These are phyloP conservation scores for Chrysodeixis includens DNA, from an alignment of 2,888 invertebrate genomes.

Conservation along the genomic window DNA sequence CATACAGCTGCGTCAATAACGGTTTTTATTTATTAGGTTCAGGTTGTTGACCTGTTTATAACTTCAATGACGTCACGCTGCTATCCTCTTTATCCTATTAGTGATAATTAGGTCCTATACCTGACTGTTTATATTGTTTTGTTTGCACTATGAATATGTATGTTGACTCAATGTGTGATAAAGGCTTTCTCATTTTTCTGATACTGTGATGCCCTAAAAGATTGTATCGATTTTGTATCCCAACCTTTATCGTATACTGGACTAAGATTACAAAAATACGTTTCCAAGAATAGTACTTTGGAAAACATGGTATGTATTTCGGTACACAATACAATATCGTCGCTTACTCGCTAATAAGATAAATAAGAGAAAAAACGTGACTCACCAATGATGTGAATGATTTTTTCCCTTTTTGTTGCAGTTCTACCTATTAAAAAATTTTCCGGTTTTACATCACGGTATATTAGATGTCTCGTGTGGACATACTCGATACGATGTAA, in stretches of 20 bases:
- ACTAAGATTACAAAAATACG: not conserved
- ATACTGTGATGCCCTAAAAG: not conserved
- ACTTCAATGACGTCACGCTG: conserved; percentile 32
- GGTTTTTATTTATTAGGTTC: conserved; percentile 16
- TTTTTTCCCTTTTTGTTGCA: conserved; percentile 99
- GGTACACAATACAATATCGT: not conserved
- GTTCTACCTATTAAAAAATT: conserved; percentile 99
- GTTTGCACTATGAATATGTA: too few species aligned
- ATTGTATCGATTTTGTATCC: not conserved
- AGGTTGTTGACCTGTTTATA: conserved; percentile 50
- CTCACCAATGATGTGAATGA: conserved; percentile 99
- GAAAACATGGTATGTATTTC: not conserved
- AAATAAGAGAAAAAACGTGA: conserved; percentile 39
- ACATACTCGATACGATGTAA: conserved; percentile 99
- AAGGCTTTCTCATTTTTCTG: not conserved
- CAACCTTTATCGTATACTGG: not conserved
- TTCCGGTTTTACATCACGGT: conserved; percentile 99
- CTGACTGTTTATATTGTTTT: not conserved
- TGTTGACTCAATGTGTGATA: not conserved
- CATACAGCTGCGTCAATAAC: conserved; percentile 15
- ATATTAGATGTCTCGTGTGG: conserved; percentile 99
- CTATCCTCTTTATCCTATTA: conserved; percentile 12
- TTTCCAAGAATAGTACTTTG: not conserved
- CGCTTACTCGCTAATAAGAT: conserved; percentile 8
- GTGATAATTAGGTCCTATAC: not conserved